Conservation (phyloP, 2,113 vertebrate species). For the Dicerorhinus sumatrensis region DNA sequence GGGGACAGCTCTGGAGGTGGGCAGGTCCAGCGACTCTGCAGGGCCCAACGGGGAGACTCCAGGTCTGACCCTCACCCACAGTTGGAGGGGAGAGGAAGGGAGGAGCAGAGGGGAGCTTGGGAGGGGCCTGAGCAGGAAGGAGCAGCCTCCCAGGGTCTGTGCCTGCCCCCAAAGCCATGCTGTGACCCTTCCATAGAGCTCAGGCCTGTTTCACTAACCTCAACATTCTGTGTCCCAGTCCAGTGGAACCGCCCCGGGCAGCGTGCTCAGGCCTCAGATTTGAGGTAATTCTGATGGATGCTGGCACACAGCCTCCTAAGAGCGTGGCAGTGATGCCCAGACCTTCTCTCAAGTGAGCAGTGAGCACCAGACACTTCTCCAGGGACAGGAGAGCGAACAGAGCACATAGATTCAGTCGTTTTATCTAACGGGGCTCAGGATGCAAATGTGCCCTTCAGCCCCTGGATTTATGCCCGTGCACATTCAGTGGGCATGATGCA, state of each 20-base stretch:
- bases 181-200: accelerated
- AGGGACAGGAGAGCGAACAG: too few species aligned
- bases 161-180: neutral
- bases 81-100: neutral
- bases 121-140: neutral
- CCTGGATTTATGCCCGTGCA: neutral
- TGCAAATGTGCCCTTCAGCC: too few species aligned
- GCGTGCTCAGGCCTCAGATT: neutral
- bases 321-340: neutral
- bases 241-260: accelerated
- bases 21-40: too few species aligned
- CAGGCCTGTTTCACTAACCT: neutral
- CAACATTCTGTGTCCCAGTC: accelerated
- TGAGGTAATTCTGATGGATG: too few species aligned
- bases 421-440: too few species aligned
- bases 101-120: neutral
- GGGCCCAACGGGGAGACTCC: too few species aligned
- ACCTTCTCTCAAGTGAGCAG: too few species aligned
- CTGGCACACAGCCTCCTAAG: neutral
- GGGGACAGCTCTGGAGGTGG: too few species aligned
- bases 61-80: neutral
- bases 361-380: too few species aligned
- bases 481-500: too few species aligned
- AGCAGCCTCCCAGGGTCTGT: neutral
- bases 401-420: too few species aligned